These are phyloP conservation scores for Palythoa caribaeorum DNA, from an alignment of 92 coral and sea anemone species.

Conservation along the genomic window DNA sequence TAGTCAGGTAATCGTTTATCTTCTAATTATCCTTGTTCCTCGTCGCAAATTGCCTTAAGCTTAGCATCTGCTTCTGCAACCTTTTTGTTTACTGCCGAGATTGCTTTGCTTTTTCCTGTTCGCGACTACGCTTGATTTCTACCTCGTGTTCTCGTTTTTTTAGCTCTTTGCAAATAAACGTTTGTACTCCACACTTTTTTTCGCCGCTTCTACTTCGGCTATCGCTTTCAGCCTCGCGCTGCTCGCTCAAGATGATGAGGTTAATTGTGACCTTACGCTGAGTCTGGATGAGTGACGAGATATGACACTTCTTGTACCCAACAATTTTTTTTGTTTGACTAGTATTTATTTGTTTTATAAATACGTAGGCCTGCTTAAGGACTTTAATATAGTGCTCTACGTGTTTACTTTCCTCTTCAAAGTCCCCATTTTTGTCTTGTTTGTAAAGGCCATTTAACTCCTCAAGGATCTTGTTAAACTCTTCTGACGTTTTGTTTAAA, in stretches of 20 bases:
- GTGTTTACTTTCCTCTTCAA: not conserved
- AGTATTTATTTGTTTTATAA: too few species aligned
- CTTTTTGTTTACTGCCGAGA: conserved; percentile 6
- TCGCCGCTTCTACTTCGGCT: not conserved
- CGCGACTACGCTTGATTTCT: conserved; percentile 8
- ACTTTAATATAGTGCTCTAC: not conserved
- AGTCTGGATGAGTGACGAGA: not conserved
- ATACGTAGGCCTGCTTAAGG: not conserved
- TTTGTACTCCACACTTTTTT: conserved; percentile 25
- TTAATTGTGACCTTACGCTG: not conserved
- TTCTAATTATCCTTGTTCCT: not conserved
- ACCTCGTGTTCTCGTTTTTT: conserved; percentile 13
- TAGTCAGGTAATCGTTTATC: not conserved
- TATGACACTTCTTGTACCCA: not conserved
- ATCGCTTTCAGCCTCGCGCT: not conserved
- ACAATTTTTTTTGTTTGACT: not conserved
- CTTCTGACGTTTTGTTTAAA: too few species aligned
- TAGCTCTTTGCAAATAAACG: not conserved
- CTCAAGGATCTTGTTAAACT: too few species aligned
- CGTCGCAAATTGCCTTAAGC: not conserved
- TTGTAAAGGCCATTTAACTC: too few species aligned
- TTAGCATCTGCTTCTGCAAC: conserved; percentile 33
- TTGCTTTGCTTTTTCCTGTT: conserved; percentile 19
- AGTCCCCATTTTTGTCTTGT: not conserved
- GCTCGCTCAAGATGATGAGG: not conserved